Evolutionary conservation across 2,888 invertebrate species (phyloP), one percentile per base, ranked within the genome.

Genomic region (Pyralis farinalis): DNA sequence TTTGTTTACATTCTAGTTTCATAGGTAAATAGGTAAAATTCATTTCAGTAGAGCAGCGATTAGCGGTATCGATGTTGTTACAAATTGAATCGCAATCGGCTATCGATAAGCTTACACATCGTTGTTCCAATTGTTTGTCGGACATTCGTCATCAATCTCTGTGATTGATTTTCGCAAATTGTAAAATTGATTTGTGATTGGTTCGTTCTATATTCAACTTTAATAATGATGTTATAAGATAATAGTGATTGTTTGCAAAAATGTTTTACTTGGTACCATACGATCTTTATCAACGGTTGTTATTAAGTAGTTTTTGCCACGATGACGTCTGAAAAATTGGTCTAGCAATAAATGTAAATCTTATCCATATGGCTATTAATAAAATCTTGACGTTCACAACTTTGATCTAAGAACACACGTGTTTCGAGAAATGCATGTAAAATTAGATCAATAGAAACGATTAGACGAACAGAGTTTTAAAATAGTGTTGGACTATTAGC

Each of bases 111-210:
- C 31, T 12, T 37, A 20, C 39, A 49, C 35, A 44, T 34, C 40
- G 37, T 37, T 52, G 51, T 51, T 49, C 38, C 44, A 52, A 55
- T 52, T 55, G 52, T 60, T 64, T 58, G 55, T 43, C 51, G 47
- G 36, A 44, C 41, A 34, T 20, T 48, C 47, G 42, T 47, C 35
- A 56, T 56, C 55, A 49, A 59, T 63, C 55, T 52, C 41, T 12
- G 16, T 55, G 63, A 63, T 58, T 61, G 59, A 66, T 66, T 56
- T 40, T 53, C 10, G 35, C 28, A 21, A 33, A 27, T 31, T 37
- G 40, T 42, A 42, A 37, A 40, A 42, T 38, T 49, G 12, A 33
- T 16, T 32, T 11, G 12, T 7, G 7, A 7, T 25, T 2, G 25
- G 3, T 7, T 8, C n/a, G 1, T 25, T 2, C 25, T 3, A 37